Base-by-base conservation (phyloP, 2,888 invertebrate species). In the Opisthograptis luteolata region DNA sequence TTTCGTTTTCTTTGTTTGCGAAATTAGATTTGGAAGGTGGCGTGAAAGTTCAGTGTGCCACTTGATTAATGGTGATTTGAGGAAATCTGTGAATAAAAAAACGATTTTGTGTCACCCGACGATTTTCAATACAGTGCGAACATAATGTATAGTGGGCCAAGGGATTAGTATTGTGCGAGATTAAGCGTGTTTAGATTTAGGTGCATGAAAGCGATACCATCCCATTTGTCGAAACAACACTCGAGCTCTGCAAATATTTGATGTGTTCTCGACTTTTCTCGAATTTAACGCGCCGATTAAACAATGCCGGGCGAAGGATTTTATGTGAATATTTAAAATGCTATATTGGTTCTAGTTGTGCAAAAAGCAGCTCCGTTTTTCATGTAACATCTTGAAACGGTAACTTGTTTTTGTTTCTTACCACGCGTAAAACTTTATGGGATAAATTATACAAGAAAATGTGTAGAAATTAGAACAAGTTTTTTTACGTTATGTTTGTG, bases 221-320 rank as follows among this genome's bases (percentile, higher is more conserved):
- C 82, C 81, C 76, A 84, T 87, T 87, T 84, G 77, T 83, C 76
- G 82, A 83, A 86, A 84, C 86, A 87, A 82, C 82, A 82, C 84
- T 74, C 79, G 75, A 65, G 76, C 75, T 61, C 60, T 63, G 80
- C 88, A 84, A 87, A 89, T 89, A 89, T 87, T 88, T 87, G 84
- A 89, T 86, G 81, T 84, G 83, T 84, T 87, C 86, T 87, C 86
- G 86, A 87, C 84, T 88, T 88, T 86, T 84, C 87, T 86, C 82
- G 81, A 88, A 88, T 87, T 87, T 87, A 87, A 87, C 83, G 83
- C 81, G 81, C 81, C 87, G 87, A 88, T 87, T 88, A 88, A 87
- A 87, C 84, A 87, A 82, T 82, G 81, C 76, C 71, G 67, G 76
- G 82, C 81, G 81, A 81, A 85, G 83, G 84, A 87, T 88, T 88